Conservation (phyloP, 2,113 vertebrate genomes). For the Setophaga kirtlandii region DNA sequence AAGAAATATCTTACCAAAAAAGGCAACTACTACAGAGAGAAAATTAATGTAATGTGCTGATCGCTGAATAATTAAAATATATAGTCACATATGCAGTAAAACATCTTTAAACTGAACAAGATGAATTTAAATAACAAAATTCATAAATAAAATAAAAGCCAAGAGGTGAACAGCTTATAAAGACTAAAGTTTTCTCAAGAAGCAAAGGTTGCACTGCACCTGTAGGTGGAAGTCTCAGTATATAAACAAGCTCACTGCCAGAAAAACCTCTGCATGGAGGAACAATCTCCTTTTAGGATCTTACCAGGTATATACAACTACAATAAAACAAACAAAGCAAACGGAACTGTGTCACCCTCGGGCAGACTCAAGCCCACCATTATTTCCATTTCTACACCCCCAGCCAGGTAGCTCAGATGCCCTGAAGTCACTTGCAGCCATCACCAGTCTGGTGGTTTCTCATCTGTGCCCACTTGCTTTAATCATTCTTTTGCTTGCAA, state of each 20-base stretch:
- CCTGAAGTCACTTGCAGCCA: neutral
- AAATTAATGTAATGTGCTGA: neutral
- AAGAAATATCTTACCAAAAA: neutral
- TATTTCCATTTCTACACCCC: neutral
- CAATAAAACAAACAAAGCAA: neutral
- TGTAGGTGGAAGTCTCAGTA: conserved; percentile 29
- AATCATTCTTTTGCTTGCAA: neutral
- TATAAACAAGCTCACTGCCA: neutral
- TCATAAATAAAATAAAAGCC: neutral
- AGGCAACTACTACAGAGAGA: neutral
- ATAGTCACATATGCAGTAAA: neutral
- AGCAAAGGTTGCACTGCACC: neutral
- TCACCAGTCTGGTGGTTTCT: neutral
- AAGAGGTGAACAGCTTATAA: neutral
- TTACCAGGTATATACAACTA: neutral
- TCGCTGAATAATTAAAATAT: neutral
- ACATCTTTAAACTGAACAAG: neutral
- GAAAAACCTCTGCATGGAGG: neutral
- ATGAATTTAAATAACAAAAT: neutral
- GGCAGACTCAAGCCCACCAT: neutral
- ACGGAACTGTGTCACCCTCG: neutral
- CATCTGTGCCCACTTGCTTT: neutral
- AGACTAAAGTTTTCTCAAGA: neutral
- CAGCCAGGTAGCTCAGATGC: neutral
- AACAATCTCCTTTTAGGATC: neutral